These are phyloP conservation scores for Drosophila nikananu DNA, from an alignment of 1,140 invertebrate genomes.

Conservation along the genomic window DNA sequence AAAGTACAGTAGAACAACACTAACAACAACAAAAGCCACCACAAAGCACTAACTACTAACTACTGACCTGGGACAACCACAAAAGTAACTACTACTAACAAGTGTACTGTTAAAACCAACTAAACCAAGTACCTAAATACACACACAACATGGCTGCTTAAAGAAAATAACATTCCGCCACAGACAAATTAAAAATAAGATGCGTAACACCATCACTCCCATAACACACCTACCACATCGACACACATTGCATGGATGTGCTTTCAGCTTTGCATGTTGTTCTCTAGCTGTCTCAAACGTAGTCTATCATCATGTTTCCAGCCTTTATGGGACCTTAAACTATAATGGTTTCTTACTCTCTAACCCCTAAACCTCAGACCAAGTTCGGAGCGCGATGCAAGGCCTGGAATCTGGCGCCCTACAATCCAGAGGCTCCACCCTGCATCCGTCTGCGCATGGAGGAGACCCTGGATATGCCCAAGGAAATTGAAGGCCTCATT, in stretches of 20 bases:
- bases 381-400: conserved; percentile 90
- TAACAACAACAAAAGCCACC: not conserved
- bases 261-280: conserved; percentile 67
- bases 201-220: not conserved
- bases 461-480: conserved; percentile 86
- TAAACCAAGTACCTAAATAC: conserved; percentile 32
- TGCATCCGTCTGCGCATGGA: conserved; percentile 88
- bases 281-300: conserved; percentile 21
- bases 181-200: not conserved
- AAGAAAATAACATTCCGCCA: conserved; percentile 22
- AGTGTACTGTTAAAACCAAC: conserved; percentile 29
- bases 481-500: conserved; percentile 59
- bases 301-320: not conserved
- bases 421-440: conserved; percentile 86
- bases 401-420: conserved; percentile 89
- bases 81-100: conserved; percentile 22
- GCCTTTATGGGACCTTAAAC: not conserved
- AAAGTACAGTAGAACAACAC: conserved; percentile 34
- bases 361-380: conserved; percentile 85
- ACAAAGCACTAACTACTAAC: conserved; percentile 21
- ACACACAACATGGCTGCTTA: conserved; percentile 6
- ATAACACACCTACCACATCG: conserved; percentile 14
- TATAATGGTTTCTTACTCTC: not conserved
- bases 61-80: conserved; percentile 3
- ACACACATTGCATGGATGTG: conserved; percentile 60